These are phyloP conservation scores for Syngnathoides biaculeatus DNA, from an alignment of 2,113 vertebrate genomes.

Conservation along the genomic window DNA sequence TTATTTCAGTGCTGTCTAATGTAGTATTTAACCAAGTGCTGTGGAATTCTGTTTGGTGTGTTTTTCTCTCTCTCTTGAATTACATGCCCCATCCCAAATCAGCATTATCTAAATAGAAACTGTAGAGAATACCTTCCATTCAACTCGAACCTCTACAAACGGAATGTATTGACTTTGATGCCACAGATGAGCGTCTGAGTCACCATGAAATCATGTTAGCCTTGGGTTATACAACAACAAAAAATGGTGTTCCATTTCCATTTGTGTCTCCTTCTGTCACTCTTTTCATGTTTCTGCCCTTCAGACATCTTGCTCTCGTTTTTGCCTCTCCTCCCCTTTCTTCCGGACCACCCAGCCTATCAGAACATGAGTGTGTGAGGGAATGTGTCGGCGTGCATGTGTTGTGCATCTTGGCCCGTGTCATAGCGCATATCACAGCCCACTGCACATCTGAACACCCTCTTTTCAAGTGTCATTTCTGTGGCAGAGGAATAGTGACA, in stretches of 20 bases:
- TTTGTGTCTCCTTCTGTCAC: constrained; percentile 51
- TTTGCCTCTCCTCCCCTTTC: constrained; percentile 29
- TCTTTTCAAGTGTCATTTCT: constrained; percentile 52
- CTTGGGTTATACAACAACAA: constrained; percentile 29
- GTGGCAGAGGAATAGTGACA: constrained; percentile 46
- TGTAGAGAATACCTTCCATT: neutral
- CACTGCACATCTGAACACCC: constrained; percentile 55
- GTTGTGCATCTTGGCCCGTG: constrained; percentile 36
- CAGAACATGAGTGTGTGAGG: constrained; percentile 12
- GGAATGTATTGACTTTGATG: constrained; percentile 12
- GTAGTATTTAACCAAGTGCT: neutral
- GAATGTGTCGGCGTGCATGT: constrained; percentile 25
- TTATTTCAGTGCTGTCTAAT: constrained; percentile 11
- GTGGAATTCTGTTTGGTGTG: neutral
- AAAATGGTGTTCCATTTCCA: constrained; percentile 39
- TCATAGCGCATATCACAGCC: constrained; percentile 57
- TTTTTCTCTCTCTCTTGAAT: neutral
- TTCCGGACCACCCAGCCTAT: constrained; percentile 37
- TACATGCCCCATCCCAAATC: constrained; percentile 10
- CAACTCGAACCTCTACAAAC: constrained; percentile 1
- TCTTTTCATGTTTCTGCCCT: constrained; percentile 54
- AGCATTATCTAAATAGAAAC: constrained; percentile 2
- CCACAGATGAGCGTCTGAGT: constrained; percentile 27
- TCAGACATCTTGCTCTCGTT: constrained; percentile 45
- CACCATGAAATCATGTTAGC: constrained; percentile 41